phyloP scores from a whole-genome alignment of 2,888 invertebrate genomes.

The Oscheius onirici region DNA sequence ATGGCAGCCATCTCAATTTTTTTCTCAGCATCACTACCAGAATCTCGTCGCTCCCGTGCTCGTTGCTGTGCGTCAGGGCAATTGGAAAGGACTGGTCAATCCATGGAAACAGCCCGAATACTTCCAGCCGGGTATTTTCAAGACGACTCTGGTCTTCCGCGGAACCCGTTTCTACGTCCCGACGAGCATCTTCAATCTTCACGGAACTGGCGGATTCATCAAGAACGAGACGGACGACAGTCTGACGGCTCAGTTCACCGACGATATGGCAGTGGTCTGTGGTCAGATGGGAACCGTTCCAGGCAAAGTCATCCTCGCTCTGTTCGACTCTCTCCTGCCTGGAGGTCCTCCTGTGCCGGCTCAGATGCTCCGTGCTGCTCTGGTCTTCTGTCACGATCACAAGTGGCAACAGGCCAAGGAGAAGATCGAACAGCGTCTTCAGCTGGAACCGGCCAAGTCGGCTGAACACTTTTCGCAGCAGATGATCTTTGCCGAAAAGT shows the following conservation, averaged over 20 bases:
- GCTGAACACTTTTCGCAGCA: background rate
- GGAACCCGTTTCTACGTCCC: constrained; percentile 55
- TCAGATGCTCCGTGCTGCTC: constrained; percentile 51
- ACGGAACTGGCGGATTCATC: constrained; percentile 44
- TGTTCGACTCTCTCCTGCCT: constrained; percentile 50
- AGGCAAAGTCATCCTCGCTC: constrained; percentile 37
- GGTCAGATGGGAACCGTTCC: background rate
- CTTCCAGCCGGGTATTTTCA: constrained; percentile 11
- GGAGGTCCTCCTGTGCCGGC: constrained; percentile 42
- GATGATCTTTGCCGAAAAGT: constrained; percentile 13
- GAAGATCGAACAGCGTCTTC: constrained; percentile 41
- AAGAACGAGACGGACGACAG: background rate
- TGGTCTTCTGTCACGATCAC: constrained; percentile 55
- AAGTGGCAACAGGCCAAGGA: constrained; percentile 51
- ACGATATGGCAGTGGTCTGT: constrained; percentile 5
- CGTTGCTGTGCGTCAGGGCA: background rate
- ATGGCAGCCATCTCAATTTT: constrained; percentile 50
- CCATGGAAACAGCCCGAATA: constrained; percentile 21
- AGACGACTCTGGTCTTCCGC: constrained; percentile 41
- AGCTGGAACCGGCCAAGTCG: background rate
- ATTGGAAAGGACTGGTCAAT: background rate
- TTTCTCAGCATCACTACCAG: constrained; percentile 45
- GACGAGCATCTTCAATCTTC: constrained; percentile 47
- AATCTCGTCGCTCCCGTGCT: constrained; percentile 56
- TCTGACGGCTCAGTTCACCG: constrained; percentile 1